Evolutionary conservation across 2,888 invertebrate species (phyloP), one percentile per base, ranked within the genome.

Genomic region (Meliscaeva auricollis): DNA sequence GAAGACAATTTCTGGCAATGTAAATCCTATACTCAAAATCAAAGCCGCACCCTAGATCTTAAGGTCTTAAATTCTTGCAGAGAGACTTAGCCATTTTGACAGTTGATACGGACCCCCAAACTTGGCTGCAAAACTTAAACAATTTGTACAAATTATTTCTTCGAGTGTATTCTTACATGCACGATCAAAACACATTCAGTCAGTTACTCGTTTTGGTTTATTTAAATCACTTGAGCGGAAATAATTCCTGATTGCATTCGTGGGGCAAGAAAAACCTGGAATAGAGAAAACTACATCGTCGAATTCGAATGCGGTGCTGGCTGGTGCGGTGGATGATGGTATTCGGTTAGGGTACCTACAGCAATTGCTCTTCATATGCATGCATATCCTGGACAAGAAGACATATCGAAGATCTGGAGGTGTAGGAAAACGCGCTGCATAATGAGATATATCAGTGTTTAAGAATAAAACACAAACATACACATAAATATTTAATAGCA

Each of bases 191-290:
- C 74, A 78, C 30, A 41, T 17, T 15, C 69, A 69, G 58, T 58
- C 58, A 74, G 44, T 32, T 81, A 72, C 69, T 54, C 73, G 76
- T 81, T 73, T 48, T 68, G 70, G 81, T 81, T 80, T 85, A 85
- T 85, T 85, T 81, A 85, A 85, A 85, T 85, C 85, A 85, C 85
- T 85, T 85, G 85, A 80, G 81, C 85, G 85, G 85, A 85, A 80
- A 85, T 85, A 81, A 85, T 81, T 85, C 85, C 76, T 85, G 85
- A 85, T 85, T 85, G 81, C 85, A 84, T 84, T 84, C 79, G 83
- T 79, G 74, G 74, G 13, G 50, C 83, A 70, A 78, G 68, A 70
- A 75, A 75, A 79, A 62, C 62, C 68, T 54, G 38, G 30, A 20
- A 58, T 50, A 78, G 56, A 74, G 62, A 26, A 54, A n/a, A 44